Evolutionary conservation across 2,888 invertebrate species (phyloP), one percentile per base, ranked within the genome.

Genomic region (Biston stratarius): DNA sequence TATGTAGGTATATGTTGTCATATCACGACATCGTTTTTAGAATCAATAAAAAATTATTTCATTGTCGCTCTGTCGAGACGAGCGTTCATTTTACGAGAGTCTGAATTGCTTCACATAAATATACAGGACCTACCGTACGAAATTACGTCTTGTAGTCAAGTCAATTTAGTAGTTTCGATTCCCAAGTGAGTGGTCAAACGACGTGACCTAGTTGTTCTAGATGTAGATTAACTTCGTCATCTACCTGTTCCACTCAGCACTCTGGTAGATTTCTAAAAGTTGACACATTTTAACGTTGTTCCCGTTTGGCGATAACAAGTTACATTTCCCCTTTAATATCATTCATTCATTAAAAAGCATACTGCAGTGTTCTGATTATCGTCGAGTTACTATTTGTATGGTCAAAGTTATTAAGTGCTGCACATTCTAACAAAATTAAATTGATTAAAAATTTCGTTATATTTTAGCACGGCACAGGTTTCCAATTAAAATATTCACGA

Each of bases 151-250:
- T 24, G 24, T 24, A 49, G 24, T 40, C 40, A 42, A 33, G 49
- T 49, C 49, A 51, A 59, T 42, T 59, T 49, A 59, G 49, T 36
- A 40, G 48, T 48, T 33, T 33, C 48, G 5, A 42, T 40, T 49
- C 40, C 42, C 59, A 42, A 51, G 59, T 48, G 49, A 42, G 12
- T 15, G 59, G 59, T 59, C 59, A 42, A 40, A 49, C 59, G 49
- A 59, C 24, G 12, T 49, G 40, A 59, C 59, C 49, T 48, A 59
- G 40, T 49, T 49, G 12, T n/a, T 45, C n/a, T 47, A 7, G 48
- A n/a, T 11, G 12, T 15, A 1, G 5, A n/a, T 33, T 49, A 59
- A 59, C 40, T 59, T 40, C 3, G 49, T 51, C 59, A 33, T 33
- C 40, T 42, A 59, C 6, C 15, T 33, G 33, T 49, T 59, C 48